Conservation (phyloP, 2,797 vertebrate species). For the Petrocephalus sullivani region DNA sequence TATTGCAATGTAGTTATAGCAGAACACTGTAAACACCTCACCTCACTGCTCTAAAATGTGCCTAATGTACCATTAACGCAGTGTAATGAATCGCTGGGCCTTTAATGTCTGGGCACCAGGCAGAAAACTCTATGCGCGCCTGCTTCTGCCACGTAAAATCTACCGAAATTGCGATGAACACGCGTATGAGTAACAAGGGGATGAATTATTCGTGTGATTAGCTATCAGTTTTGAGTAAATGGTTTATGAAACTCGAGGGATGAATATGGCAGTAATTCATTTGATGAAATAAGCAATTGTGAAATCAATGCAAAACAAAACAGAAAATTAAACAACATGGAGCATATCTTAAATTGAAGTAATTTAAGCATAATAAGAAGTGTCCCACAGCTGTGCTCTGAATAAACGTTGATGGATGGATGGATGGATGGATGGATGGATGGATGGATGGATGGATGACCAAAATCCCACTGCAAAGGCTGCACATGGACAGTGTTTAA, state of each 20-base stretch:
- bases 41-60: not conserved
- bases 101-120: not conserved
- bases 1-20: not conserved
- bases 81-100: not conserved
- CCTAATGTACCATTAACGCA: not conserved
- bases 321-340: not conserved
- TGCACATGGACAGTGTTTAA: not conserved
- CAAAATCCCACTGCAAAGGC: not conserved
- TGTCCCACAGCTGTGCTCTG: not conserved
- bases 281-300: not conserved
- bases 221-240: not conserved
- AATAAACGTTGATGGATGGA: not conserved
- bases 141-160: not conserved
- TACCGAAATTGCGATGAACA: not conserved
- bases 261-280: not conserved
- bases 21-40: not conserved
- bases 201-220: not conserved
- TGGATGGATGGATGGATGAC: not conserved
- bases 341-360: not conserved
- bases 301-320: not conserved
- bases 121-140: not conserved
- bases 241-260: not conserved
- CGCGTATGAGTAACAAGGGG: not conserved
- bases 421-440: not conserved
- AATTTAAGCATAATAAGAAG: not conserved